Evolutionary conservation across 2,888 invertebrate species (phyloP), one percentile per base, ranked within the genome.

Genomic region (Cacoxenus indagator): DNA sequence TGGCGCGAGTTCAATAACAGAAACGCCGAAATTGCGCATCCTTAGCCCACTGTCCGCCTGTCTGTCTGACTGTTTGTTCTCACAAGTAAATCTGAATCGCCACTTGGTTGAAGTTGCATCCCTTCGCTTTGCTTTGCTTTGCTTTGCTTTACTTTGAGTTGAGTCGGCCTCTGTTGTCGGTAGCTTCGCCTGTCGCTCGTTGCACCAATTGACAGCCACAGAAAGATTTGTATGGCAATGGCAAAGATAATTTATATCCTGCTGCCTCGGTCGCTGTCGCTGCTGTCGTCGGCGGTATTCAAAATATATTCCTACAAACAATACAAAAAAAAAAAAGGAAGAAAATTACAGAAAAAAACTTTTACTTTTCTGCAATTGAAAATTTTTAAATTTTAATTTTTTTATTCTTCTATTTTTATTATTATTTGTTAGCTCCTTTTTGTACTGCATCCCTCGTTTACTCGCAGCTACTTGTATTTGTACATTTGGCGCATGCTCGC

Each of bases 191-290:
- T n/a, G n/a, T n/a, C n/a, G n/a, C n/a, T n/a, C n/a, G n/a, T n/a
- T 22, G 43, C 54, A 14, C n/a, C 51, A 61, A 61, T 22, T 61
- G 61, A 61, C 61, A 61, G 27, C 43, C 22, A 4, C 4, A 24
- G 45, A 61, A 51, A 67, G 67, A 78, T 83, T 81, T 83, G 83
- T 83, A 82, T 77, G 82, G 73, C 75, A 73, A 69, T 66, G 73
- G 71, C 74, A 72, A 83, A 81, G 76, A 81, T 81, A 81, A 83
- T 83, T 82, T 83, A 81, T 81, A 77, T 81, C 75, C 79, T 75
- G 64, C 48, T 64, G 61, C 65, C 64, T 24, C 55, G 24, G n/a
- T 51, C 27, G 51, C 19, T n/a, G 37, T 37, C 14, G 2, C 14
- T 37, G 37, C 14, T 37, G 37, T 37, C 14, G 37, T 37, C 5